Evolutionary conservation across 2,797 vertebrate species (phyloP).

Genomic region (Loris lydekkerianus): DNA sequence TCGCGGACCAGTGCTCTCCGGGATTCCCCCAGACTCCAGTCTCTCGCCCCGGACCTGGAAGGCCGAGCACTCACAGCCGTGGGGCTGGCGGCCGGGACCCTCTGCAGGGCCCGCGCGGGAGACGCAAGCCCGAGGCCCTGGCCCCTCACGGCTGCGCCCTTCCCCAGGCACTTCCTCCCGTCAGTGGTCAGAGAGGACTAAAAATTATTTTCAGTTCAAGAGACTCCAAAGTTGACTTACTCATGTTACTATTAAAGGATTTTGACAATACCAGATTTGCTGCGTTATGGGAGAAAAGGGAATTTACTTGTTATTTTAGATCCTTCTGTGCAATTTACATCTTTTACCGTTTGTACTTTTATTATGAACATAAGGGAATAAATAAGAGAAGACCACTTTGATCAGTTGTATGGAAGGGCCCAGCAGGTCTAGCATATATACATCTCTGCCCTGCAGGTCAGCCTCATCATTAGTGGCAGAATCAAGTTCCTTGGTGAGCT

Average conservation of each 20-base stretch:
- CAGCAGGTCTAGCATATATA: accelerated
- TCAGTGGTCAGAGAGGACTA: not conserved
- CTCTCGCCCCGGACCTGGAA: too few species aligned
- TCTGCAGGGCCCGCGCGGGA: too few species aligned
- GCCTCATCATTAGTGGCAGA: not conserved
- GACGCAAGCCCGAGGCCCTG: too few species aligned
- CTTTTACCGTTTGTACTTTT: constrained; percentile 57
- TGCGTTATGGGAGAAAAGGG: not conserved
- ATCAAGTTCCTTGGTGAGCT: not conserved
- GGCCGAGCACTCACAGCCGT: too few species aligned
- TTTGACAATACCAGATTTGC: not conserved
- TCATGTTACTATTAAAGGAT: not conserved
- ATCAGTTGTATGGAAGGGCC: not conserved
- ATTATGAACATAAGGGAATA: constrained; percentile 12
- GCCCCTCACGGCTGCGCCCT: too few species aligned
- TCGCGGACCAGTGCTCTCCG: too few species aligned
- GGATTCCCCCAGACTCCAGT: too few species aligned
- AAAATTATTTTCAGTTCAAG: not conserved
- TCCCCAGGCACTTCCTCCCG: too few species aligned
- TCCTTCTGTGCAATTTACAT: not conserved
- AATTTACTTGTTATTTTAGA: constrained; percentile 27
- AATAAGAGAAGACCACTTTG: not conserved
- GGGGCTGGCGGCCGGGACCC: too few species aligned
- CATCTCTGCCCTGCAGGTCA: not conserved
- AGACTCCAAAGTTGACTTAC: not conserved